Conservation (phyloP, 2,113 vertebrate genomes). For the Urocitellus parryii region DNA sequence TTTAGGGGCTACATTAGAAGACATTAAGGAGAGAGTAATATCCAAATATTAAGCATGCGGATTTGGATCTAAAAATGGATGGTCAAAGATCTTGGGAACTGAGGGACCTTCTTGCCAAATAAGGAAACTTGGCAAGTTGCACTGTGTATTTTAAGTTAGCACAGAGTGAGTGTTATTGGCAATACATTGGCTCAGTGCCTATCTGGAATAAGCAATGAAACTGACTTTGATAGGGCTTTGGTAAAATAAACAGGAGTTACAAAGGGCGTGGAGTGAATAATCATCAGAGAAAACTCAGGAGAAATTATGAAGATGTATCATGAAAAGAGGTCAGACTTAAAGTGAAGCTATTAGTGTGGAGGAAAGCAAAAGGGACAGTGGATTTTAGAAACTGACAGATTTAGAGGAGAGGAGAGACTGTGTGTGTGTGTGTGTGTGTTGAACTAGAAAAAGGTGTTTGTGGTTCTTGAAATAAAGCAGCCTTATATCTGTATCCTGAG, state of each 20-base stretch:
- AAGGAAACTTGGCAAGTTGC: slow-evolving; percentile 89
- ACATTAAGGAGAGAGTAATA: slow-evolving; percentile 57
- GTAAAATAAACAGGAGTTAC: slow-evolving; percentile 38
- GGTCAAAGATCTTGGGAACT: slow-evolving; percentile 88
- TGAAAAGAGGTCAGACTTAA: slow-evolving; percentile 56
- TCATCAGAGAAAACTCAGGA: slow-evolving; percentile 56
- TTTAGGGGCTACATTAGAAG: slow-evolving; percentile 67
- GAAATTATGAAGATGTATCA: slow-evolving; percentile 62
- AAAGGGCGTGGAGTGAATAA: slow-evolving; percentile 36
- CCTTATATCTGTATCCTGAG: slow-evolving; percentile 40
- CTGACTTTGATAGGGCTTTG: slow-evolving; percentile 67
- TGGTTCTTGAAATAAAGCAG: slow-evolving; percentile 53
- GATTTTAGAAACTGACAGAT: slow-evolving; percentile 59
- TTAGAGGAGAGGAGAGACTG: neutral
- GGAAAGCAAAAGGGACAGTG: slow-evolving; percentile 15
- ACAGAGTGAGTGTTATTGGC: slow-evolving; percentile 88
- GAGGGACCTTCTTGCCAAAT: slow-evolving; percentile 89
- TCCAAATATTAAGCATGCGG: slow-evolving; percentile 77
- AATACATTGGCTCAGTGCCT: slow-evolving; percentile 88
- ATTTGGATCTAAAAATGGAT: slow-evolving; percentile 89
- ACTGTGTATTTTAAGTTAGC: slow-evolving; percentile 89
- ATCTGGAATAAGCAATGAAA: slow-evolving; percentile 82
- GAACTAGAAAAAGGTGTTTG: neutral
- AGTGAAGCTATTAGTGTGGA: slow-evolving; percentile 35
- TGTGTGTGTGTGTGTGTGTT: neutral